Conservation (phyloP, 2,888 invertebrate species). For the Pheosia gnoma region DNA sequence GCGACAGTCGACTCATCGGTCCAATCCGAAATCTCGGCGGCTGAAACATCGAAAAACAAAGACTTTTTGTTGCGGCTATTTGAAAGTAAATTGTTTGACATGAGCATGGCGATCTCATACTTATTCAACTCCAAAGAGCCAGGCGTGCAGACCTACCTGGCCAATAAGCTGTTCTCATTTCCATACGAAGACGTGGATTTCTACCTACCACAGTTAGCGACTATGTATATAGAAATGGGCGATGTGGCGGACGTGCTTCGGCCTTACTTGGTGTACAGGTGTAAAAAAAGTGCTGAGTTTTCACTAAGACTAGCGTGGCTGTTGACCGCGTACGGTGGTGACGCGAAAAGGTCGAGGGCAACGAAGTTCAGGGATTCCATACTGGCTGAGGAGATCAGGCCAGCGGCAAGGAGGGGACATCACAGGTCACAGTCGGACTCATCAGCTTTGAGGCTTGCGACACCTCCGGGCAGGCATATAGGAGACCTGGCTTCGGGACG, state of each 20-base stretch:
- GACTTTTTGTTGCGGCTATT: conserved; percentile 94
- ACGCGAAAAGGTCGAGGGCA: conserved; percentile 68
- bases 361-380: conserved; percentile 74
- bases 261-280: conserved; percentile 83
- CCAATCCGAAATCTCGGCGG: conserved; percentile 59
- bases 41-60: conserved; percentile 80
- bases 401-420: conserved; percentile 73
- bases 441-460: conserved; percentile 86
- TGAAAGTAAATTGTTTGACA: conserved; percentile 98
- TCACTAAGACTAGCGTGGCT: conserved; percentile 98
- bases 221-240: conserved; percentile 99
- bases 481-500: conserved; percentile 97
- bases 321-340: conserved; percentile 96
- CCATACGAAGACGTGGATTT: conserved; percentile 96
- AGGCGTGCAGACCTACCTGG: conserved; percentile 98
- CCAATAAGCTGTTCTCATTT: conserved; percentile 98
- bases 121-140: conserved; percentile 99
- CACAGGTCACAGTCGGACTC: conserved; percentile 92
- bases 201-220: conserved; percentile 98
- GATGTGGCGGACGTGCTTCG: conserved; percentile 93
- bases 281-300: conserved; percentile 97
- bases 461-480: conserved; percentile 87
- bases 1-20: conserved; percentile 57
- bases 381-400: conserved; percentile 76
- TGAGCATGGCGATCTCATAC: conserved; percentile 99